These are phyloP conservation scores for Gymnosoma rotundatum DNA, from an alignment of 2,888 invertebrate species.

Conservation along the genomic window DNA sequence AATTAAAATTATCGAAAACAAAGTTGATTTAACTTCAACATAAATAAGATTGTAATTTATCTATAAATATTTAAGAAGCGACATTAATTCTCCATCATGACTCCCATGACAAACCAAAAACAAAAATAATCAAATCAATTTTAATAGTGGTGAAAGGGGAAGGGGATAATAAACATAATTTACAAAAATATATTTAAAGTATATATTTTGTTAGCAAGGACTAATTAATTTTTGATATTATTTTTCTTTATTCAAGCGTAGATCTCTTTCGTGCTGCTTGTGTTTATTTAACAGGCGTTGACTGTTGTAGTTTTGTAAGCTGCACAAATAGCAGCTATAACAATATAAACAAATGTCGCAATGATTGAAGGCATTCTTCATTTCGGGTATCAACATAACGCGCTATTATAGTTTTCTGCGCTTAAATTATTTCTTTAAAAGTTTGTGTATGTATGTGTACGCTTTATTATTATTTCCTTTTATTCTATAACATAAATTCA, in stretches of 20 bases:
- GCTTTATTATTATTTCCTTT: not conserved
- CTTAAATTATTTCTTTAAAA: not conserved
- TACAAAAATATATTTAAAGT: slow-evolving; percentile 31
- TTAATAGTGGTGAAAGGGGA: not conserved
- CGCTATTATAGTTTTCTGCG: not conserved
- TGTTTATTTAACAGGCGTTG: not conserved
- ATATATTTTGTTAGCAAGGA: slow-evolving; percentile 50
- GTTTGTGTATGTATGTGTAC: not conserved
- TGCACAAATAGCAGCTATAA: not conserved
- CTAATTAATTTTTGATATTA: slow-evolving; percentile 48
- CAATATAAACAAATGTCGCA: not conserved
- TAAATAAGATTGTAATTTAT: slow-evolving; percentile 13
- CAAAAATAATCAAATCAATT: not conserved
- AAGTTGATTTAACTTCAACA: slow-evolving; percentile 16
- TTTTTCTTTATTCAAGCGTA: not conserved
- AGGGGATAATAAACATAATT: slow-evolving; percentile 5
- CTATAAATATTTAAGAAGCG: slow-evolving; percentile 15
- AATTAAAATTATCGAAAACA: slow-evolving; percentile 13
- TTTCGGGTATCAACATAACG: not conserved
- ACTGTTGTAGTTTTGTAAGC: slow-evolving; percentile 11
- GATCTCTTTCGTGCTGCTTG: not conserved
- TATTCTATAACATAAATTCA: not conserved
- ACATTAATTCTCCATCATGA: not conserved
- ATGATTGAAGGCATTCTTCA: not conserved
- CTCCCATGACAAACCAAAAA: not conserved